Percentiles rank a stretch among this genome's conserved stretches.
phyloP scores from a whole-genome alignment of 1,140 invertebrate genomes.

The Latrodectus geometricus region DNA sequence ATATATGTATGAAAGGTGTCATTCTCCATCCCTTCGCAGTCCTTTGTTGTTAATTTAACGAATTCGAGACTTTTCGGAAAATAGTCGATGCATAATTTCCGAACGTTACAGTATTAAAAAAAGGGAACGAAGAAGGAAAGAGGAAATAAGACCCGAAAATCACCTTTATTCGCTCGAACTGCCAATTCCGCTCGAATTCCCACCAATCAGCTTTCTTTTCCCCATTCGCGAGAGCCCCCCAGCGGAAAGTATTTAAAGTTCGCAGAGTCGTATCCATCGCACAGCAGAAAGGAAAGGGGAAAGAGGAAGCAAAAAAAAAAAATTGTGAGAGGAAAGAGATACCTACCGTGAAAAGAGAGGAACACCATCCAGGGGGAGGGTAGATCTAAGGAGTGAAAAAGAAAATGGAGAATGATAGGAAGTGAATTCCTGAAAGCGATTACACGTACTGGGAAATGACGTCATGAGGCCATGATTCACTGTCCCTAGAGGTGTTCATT shows the following conservation, averaged over 20 bases:
- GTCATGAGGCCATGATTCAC: constrained; percentile 46
- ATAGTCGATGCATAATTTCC: neutral
- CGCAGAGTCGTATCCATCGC: neutral
- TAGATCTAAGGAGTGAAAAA: neutral
- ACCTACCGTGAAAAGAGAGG: neutral
- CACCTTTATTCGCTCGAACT: neutral
- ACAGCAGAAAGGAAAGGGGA: constrained; percentile 2
- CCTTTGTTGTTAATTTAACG: too few species aligned
- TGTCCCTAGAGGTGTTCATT: constrained; percentile 43
- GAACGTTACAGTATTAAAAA: neutral
- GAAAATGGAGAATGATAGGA: constrained; percentile 36
- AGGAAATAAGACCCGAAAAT: neutral
- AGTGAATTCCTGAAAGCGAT: constrained; percentile 48
- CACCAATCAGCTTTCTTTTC: neutral
- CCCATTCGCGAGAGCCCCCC: neutral
- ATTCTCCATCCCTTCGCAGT: too few species aligned
- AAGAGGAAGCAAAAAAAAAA: neutral
- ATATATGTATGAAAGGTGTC: too few species aligned
- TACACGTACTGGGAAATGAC: constrained; percentile 44
- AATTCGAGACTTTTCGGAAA: neutral
- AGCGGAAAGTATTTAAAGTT: constrained; percentile 38
- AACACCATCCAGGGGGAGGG: too few species aligned
- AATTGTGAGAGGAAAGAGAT: neutral
- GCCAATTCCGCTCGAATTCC: constrained; percentile 19
- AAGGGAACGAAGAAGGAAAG: neutral